A percentile compares a stretch with the other conserved stretches of the same genome.
Conservation (phyloP, 2,113 vertebrate genomes). For the Macroglossus sobrinus region DNA sequence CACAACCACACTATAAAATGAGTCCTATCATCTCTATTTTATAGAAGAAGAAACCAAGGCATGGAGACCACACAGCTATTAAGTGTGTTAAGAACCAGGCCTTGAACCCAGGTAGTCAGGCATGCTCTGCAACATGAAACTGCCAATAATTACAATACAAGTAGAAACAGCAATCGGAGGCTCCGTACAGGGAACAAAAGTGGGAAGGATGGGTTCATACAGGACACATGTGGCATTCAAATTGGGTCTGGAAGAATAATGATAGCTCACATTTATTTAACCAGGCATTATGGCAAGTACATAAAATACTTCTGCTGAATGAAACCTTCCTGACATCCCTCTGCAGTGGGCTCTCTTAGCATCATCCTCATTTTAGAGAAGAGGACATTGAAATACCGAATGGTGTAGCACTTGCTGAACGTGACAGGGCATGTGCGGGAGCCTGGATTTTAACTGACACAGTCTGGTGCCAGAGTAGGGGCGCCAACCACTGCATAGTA, state of each 20-base stretch:
- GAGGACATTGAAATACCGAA: neutral
- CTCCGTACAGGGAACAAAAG: neutral
- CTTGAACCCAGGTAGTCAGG: neutral
- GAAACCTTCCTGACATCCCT: neutral
- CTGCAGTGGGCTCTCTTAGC: neutral
- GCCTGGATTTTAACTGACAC: neutral
- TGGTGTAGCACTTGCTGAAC: neutral
- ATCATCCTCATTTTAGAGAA: neutral
- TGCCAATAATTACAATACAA: neutral
- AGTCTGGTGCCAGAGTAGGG: neutral
- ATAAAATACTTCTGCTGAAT: neutral
- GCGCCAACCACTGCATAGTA: too few relatives aligned
- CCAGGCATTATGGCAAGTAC: neutral
- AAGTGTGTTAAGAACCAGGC: neutral
- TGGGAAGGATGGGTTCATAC: neutral
- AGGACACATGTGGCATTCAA: neutral
- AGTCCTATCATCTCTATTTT: neutral
- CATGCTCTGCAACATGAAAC: neutral
- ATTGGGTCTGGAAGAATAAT: neutral
- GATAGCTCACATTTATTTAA: neutral
- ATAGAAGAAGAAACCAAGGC: neutral
- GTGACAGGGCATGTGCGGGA: neutral
- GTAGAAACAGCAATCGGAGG: neutral
- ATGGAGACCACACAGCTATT: neutral
- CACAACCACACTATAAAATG: neutral